Percentiles rank a stretch among this genome's conserved stretches.
Conservation (phyloP, 2,113 vertebrate genomes). For the Cyanoramphus novaezelandiae region DNA sequence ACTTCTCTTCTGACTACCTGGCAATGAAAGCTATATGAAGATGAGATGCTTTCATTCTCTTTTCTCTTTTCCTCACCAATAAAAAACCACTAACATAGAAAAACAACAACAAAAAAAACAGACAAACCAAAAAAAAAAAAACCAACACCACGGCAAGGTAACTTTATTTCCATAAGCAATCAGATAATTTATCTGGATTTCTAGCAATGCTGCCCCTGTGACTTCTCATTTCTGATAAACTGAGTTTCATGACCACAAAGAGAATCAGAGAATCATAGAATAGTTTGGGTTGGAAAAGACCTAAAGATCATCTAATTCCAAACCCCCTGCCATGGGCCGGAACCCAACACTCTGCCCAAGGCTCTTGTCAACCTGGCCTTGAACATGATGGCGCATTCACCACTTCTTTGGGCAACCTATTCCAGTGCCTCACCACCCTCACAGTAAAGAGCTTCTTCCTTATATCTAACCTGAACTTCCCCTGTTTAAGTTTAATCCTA, state of each 20-base stretch:
- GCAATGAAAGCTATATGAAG: not conserved
- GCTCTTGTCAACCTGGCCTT: not conserved
- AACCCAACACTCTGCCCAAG: too few species aligned
- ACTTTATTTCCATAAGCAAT: not conserved
- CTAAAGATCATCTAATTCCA: not conserved
- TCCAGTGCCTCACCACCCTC: not conserved
- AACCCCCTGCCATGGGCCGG: not conserved
- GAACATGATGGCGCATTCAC: not conserved
- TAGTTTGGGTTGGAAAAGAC: not conserved
- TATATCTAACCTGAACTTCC: not conserved
- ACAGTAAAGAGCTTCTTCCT: not conserved
- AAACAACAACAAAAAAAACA: not conserved
- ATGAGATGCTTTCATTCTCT: not conserved
- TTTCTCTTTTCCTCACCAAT: not conserved
- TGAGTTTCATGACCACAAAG: not conserved
- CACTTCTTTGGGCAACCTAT: not conserved
- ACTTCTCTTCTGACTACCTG: not conserved
- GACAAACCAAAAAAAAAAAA: too few species aligned
- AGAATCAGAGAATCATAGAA: not conserved
- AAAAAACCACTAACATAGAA: not conserved
- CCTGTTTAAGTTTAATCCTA: not conserved
- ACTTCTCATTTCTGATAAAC: not conserved
- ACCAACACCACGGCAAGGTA: not conserved
- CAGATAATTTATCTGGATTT: not conserved
- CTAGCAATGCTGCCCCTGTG: not conserved